Conservation (phyloP, 2,113 vertebrate genomes). For the Silurus meridionalis region DNA sequence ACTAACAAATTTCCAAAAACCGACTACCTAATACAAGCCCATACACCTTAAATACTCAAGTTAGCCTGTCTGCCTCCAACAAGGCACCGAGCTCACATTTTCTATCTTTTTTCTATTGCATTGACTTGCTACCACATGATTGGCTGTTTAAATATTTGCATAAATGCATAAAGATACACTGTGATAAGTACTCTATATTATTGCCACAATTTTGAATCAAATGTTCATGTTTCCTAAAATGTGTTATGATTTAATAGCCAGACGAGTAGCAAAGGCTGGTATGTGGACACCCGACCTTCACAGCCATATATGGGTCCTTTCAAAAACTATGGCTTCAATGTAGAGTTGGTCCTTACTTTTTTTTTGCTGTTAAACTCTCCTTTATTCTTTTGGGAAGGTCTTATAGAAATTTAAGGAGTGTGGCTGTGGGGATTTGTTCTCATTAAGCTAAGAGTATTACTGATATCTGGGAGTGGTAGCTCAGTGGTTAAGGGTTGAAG, state of each 20-base stretch:
- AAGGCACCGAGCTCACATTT: not conserved
- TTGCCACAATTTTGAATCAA: not conserved
- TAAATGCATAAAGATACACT: not conserved
- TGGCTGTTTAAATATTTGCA: not conserved
- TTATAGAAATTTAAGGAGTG: not conserved
- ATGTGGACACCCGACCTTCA: not conserved
- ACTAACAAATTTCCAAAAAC: not conserved
- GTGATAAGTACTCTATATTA: too few species aligned
- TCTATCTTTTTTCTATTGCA: not conserved
- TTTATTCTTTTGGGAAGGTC: not conserved
- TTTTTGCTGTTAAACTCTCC: not conserved
- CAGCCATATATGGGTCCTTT: not conserved
- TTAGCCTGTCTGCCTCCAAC: not conserved
- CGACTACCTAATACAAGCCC: not conserved
- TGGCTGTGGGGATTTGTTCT: too few species aligned
- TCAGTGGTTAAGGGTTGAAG: too few species aligned
- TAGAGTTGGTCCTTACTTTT: too few species aligned
- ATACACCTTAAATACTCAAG: not conserved
- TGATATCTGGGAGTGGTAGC: too few species aligned
- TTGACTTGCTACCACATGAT: not conserved
- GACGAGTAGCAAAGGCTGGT: not conserved
- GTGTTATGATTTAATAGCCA: not conserved
- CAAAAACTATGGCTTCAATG: not conserved
- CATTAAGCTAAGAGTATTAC: too few species aligned
- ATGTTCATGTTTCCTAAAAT: not conserved